Conservation (phyloP, 2,113 vertebrate genomes). For the Galbula dea region DNA sequence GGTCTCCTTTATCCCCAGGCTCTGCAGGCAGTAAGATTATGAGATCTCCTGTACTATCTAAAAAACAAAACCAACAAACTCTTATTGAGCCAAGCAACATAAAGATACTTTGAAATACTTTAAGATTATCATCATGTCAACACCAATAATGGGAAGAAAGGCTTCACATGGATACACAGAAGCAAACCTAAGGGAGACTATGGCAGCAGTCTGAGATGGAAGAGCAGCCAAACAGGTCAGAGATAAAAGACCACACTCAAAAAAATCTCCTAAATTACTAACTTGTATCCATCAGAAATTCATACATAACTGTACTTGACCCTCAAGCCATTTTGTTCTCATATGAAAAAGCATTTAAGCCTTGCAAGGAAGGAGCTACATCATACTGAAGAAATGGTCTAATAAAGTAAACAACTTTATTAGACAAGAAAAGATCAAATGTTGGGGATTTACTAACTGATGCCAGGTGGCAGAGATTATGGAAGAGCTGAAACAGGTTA, state of each 20-base stretch:
- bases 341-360: neutral
- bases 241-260: neutral
- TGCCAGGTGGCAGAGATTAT: neutral
- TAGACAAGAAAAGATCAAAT: neutral
- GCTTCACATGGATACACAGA: neutral
- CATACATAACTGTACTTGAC: neutral
- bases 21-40: neutral
- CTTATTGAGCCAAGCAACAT: neutral
- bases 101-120: neutral
- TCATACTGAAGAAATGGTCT: neutral
- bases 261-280: neutral
- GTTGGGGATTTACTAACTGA: neutral
- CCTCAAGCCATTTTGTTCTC: neutral
- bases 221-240: neutral
- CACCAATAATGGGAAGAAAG: neutral
- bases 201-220: neutral
- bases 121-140: neutral
- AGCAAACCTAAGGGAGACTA: neutral
- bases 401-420: neutral
- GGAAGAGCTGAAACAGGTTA: neutral
- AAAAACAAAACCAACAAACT: neutral
- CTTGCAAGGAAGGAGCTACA: neutral
- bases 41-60: neutral
- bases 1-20: slow-evolving; percentile 7
- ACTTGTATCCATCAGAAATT: neutral